Conservation (phyloP, 1,140 invertebrate species). For the Lepidurus apus region DNA sequence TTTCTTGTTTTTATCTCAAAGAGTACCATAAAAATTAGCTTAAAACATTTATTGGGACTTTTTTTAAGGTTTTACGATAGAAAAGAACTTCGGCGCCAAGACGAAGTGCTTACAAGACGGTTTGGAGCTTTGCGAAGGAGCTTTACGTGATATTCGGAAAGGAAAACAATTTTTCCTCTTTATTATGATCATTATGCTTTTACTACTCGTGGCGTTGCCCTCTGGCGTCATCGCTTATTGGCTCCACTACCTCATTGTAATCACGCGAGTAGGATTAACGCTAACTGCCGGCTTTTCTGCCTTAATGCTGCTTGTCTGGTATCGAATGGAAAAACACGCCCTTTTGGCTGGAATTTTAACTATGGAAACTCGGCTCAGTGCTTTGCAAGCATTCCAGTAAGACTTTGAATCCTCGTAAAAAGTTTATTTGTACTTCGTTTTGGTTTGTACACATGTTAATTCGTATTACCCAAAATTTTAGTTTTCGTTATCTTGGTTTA, state of each 20-base stretch:
- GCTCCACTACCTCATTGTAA: conserved; percentile 42
- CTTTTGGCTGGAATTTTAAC: conserved; percentile 60
- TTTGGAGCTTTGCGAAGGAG: conserved; percentile 34
- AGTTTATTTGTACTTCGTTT: neutral
- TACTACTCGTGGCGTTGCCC: conserved; percentile 44
- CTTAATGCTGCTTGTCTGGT: conserved; percentile 72
- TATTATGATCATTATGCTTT: conserved; percentile 40
- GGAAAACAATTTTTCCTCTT: conserved; percentile 35
- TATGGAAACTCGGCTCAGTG: conserved; percentile 50
- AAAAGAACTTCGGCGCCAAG: conserved; percentile 11
- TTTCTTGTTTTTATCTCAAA: no score
- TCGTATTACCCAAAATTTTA: neutral
- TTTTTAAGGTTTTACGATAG: neutral
- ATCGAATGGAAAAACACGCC: conserved; percentile 68
- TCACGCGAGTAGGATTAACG: conserved; percentile 45
- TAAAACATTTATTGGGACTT: conserved; percentile 40
- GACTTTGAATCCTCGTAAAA: neutral
- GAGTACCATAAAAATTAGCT: neutral
- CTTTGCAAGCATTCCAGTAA: neutral
- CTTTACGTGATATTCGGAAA: conserved; percentile 32
- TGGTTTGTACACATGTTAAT: neutral
- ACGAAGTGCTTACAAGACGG: conserved; percentile 34
- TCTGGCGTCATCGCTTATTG: conserved; percentile 49
- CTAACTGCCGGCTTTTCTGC: conserved; percentile 56
- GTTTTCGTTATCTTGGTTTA: neutral